A percentile compares a stretch with the other conserved stretches of the same genome.
Conservation (phyloP, 2,888 invertebrate species). For the Heteropelma amictum region DNA sequence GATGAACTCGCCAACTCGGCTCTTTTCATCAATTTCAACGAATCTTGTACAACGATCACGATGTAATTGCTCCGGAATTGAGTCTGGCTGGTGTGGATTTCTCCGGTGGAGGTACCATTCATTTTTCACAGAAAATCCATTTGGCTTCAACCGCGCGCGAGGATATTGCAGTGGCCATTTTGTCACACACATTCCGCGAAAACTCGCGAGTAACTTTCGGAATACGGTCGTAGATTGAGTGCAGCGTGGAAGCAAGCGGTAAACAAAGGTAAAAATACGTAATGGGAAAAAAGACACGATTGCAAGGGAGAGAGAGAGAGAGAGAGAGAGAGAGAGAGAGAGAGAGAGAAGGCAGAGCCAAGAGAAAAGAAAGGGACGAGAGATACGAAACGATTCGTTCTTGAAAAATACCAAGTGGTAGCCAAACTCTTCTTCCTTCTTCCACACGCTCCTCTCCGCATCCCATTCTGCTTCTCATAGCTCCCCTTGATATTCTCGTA, state of each 20-base stretch:
- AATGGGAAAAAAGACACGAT: background rate
- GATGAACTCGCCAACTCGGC: slow-evolving; percentile 8
- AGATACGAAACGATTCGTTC: slow-evolving; percentile 45
- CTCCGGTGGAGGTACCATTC: background rate
- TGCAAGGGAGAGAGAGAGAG: background rate
- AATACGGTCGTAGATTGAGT: slow-evolving; percentile 36
- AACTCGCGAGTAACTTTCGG: slow-evolving; percentile 34
- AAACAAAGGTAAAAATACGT: slow-evolving; percentile 45
- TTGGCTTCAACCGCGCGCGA: too few relatives aligned
- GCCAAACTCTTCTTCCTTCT: slow-evolving; percentile 12
- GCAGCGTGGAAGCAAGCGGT: slow-evolving; percentile 42
- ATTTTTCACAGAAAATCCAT: too few relatives aligned
- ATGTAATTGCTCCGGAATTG: background rate
- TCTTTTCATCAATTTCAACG: background rate
- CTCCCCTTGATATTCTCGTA: background rate
- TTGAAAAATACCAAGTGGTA: slow-evolving; percentile 30
- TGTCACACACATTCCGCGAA: slow-evolving; percentile 31
- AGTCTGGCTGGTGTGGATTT: too few relatives aligned
- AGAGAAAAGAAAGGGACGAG: background rate
- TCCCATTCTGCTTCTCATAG: too few relatives aligned
- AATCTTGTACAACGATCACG: background rate
- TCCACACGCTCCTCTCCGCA: too few relatives aligned
- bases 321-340: background rate
- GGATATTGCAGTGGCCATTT: too few relatives aligned
- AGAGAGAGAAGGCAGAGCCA: slow-evolving; percentile 1